These are phyloP conservation scores for Heterohyrax brucei DNA, from an alignment of 2,797 vertebrate genomes.

Conservation along the genomic window DNA sequence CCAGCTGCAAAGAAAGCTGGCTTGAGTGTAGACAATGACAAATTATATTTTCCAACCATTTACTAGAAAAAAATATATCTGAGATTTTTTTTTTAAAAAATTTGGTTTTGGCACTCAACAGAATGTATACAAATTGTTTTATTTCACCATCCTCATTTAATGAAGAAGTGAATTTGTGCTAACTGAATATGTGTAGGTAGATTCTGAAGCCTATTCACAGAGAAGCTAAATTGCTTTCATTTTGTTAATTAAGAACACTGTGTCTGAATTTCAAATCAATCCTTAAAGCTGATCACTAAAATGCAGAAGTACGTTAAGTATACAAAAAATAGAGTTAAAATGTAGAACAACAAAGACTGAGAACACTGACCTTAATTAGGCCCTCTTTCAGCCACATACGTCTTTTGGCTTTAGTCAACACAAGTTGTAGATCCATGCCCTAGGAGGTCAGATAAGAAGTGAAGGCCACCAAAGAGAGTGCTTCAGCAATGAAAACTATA, in stretches of 20 bases:
- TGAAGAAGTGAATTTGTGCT: conserved; percentile 49
- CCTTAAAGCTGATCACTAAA: conserved; percentile 48
- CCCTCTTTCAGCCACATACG: not conserved
- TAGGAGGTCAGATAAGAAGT: not conserved
- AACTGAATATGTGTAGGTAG: conserved; percentile 46
- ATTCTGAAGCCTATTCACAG: conserved; percentile 12
- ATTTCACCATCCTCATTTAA: conserved; percentile 21
- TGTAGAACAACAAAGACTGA: not conserved
- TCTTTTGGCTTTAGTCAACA: conserved; percentile 19
- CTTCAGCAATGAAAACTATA: not conserved
- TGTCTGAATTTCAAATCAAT: conserved; percentile 54
- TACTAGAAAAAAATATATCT: conserved; percentile 18
- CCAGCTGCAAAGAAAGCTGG: not conserved
- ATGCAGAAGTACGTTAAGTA: conserved; percentile 31
- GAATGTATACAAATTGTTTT: conserved; percentile 33
- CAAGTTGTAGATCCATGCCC: not conserved
- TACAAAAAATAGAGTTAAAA: conserved; percentile 59
- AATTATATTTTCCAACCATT: conserved; percentile 63
- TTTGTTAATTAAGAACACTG: conserved; percentile 67
- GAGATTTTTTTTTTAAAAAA: not conserved
- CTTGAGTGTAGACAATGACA: conserved; percentile 9
- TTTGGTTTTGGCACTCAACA: not conserved
- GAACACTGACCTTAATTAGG: conserved; percentile 24
- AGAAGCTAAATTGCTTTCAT: conserved; percentile 32
- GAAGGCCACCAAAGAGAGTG: not conserved